Evolutionary conservation across 1,140 invertebrate genomes (phyloP).

Genomic region (Halesus radiatus): DNA sequence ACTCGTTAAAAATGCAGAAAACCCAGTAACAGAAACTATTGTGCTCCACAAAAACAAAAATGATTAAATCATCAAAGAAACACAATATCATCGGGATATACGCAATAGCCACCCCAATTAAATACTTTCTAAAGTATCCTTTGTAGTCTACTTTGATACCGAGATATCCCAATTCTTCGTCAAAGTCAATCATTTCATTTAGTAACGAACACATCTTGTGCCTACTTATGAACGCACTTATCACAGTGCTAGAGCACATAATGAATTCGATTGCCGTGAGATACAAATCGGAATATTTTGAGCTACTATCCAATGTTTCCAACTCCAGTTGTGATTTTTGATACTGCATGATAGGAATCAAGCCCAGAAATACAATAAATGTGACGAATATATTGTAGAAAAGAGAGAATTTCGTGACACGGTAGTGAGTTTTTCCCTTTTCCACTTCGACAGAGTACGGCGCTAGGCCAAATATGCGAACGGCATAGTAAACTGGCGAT

Average conservation of each 20-base stretch:
- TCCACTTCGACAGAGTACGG: conserved; percentile 18
- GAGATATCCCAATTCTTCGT: conserved; percentile 35
- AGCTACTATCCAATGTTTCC: neutral
- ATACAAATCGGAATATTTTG: conserved; percentile 42
- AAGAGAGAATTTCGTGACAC: neutral
- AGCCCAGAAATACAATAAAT: neutral
- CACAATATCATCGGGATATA: conserved; percentile 1
- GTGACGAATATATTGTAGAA: conserved; percentile 8
- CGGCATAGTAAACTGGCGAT: conserved; percentile 17
- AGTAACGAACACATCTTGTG: conserved; percentile 36
- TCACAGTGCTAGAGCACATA: neutral
- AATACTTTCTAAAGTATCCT: neutral
- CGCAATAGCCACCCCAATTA: neutral
- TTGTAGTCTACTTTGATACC: conserved; percentile 32
- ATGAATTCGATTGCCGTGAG: conserved; percentile 25
- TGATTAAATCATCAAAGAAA: conserved; percentile 26
- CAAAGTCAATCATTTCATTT: conserved; percentile 29
- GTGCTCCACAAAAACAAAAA: conserved; percentile 12
- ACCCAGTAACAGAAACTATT: conserved; percentile 29
- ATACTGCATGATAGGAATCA: conserved; percentile 30
- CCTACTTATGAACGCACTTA: neutral
- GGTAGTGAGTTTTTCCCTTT: conserved; percentile 18
- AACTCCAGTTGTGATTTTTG: conserved; percentile 20
- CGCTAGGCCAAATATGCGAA: conserved; percentile 44
- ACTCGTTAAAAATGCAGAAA: conserved; percentile 21